These are phyloP conservation scores for Oxyura jamaicensis DNA, from an alignment of 2,113 vertebrate genomes.

Conservation along the genomic window DNA sequence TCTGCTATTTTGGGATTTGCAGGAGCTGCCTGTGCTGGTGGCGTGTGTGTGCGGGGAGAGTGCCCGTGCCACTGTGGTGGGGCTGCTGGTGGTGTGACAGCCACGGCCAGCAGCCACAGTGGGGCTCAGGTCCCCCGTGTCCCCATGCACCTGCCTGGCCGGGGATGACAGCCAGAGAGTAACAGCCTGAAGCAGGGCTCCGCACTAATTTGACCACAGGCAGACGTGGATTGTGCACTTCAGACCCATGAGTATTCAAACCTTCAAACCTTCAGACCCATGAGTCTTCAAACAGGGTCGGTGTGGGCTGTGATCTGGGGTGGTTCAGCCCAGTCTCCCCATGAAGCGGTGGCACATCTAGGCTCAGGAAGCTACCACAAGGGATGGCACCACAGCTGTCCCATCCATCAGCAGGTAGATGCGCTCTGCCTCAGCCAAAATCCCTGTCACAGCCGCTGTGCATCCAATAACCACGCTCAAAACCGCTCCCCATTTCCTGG, in stretches of 20 bases:
- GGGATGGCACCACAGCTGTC: rapidly evolving
- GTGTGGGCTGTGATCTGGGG: not conserved
- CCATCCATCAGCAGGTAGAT: not conserved
- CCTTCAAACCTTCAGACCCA: not conserved
- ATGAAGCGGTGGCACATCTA: not conserved
- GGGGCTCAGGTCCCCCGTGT: too few relatives aligned
- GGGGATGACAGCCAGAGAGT: too few relatives aligned
- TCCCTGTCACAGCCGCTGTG: not conserved
- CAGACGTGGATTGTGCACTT: not conserved
- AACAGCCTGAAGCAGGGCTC: too few relatives aligned
- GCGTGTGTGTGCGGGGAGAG: not conserved
- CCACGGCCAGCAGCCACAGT: too few relatives aligned
- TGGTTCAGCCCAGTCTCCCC: not conserved
- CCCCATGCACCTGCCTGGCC: too few relatives aligned
- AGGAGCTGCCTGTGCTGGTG: not conserved
- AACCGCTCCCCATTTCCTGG: not conserved
- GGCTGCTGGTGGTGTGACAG: too few relatives aligned
- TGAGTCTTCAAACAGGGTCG: not conserved
- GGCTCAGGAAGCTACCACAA: not conserved
- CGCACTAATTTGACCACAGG: not conserved
- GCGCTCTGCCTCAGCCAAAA: not conserved
- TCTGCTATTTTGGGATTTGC: slow-evolving; percentile 49
- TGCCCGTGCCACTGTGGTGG: not conserved
- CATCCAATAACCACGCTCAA: not conserved
- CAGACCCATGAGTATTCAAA: not conserved